A percentile compares a stretch with the other conserved stretches of the same genome.
These are phyloP conservation scores for Porites lobata DNA, from an alignment of 92 coral and sea anemone species.

Conservation along the genomic window DNA sequence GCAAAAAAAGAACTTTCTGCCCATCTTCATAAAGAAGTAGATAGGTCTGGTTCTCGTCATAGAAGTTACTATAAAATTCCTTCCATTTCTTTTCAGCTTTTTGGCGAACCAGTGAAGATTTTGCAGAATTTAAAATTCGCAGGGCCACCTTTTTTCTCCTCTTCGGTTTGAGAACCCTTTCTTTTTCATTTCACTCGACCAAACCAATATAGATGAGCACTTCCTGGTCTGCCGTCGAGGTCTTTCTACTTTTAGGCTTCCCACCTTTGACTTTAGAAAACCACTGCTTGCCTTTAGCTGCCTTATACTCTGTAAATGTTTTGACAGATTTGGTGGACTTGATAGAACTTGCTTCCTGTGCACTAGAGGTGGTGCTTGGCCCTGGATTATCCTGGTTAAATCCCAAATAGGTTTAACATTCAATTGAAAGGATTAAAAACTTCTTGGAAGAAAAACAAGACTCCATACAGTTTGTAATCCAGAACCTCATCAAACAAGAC, in stretches of 20 bases:
- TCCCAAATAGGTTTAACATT: slow-evolving; percentile 14
- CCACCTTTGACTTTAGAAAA: slow-evolving; percentile 53
- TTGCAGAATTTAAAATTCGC: too few species aligned
- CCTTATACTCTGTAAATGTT: slow-evolving; percentile 35
- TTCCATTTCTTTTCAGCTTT: too few species aligned
- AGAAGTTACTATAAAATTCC: too few species aligned
- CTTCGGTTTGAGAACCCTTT: too few species aligned
- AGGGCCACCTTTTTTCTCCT: too few species aligned
- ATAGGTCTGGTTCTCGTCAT: too few species aligned
- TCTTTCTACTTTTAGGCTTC: slow-evolving; percentile 40
- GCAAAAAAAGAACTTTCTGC: too few species aligned
- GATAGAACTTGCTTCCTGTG: slow-evolving; percentile 47
- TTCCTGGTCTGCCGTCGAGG: slow-evolving; percentile 52
- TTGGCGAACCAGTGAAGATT: too few species aligned
- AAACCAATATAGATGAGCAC: slow-evolving; percentile 47
- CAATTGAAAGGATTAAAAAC: neutral
- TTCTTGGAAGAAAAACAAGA: neutral
- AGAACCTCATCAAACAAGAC: too few species aligned
- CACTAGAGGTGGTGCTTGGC: slow-evolving; percentile 44
- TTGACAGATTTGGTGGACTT: slow-evolving; percentile 41
- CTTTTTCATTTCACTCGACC: too few species aligned
- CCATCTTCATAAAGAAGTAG: too few species aligned
- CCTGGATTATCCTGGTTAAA: slow-evolving; percentile 35
- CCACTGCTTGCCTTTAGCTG: slow-evolving; percentile 55
- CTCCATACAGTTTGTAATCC: neutral